A percentile compares a stretch with the other conserved stretches of the same genome.
These are phyloP conservation scores for Pseudorasbora parva DNA, from an alignment of 2,113 vertebrate genomes.

Conservation along the genomic window DNA sequence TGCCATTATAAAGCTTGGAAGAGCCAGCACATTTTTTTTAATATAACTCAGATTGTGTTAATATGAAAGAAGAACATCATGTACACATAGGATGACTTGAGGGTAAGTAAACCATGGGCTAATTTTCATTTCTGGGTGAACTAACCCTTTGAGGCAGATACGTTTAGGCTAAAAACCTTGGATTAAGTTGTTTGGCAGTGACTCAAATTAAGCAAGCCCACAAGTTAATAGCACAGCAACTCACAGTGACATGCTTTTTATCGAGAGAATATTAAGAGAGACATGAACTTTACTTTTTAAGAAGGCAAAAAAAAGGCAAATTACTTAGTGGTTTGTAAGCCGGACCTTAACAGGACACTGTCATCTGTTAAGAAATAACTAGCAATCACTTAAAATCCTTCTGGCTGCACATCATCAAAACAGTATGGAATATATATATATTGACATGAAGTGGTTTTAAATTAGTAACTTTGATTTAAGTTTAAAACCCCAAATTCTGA, in stretches of 20 bases:
- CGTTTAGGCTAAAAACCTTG: background rate
- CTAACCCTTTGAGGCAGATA: background rate
- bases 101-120: too few relatives aligned
- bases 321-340: background rate
- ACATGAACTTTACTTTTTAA: background rate
- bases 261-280: background rate
- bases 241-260: background rate
- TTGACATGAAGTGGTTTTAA: background rate
- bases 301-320: background rate
- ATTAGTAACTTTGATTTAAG: background rate
- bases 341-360: background rate
- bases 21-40: too few relatives aligned
- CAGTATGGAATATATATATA: conserved; percentile 7
- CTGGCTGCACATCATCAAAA: background rate
- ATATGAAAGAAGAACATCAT: too few relatives aligned
- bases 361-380: background rate
- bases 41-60: too few relatives aligned
- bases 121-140: too few relatives aligned
- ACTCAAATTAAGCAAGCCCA: background rate
- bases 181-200: background rate
- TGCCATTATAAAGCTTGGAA: too few relatives aligned
- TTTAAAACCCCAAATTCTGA: background rate
- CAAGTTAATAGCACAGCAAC: background rate
- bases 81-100: too few relatives aligned
- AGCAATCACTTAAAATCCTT: background rate